Evolutionary conservation across 2,888 invertebrate species (phyloP).

Genomic region (Agrotis clavis): DNA sequence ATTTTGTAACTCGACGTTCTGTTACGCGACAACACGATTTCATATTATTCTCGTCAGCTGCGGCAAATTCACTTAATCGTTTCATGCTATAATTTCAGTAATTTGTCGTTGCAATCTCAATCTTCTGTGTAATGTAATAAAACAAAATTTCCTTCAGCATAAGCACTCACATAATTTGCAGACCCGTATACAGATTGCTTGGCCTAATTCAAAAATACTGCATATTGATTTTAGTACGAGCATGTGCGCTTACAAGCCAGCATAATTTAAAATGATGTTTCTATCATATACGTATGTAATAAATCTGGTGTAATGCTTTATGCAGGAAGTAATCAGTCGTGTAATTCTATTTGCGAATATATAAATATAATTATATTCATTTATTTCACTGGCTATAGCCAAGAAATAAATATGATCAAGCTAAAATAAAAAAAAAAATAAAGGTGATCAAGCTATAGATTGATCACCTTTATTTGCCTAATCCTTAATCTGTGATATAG

Average conservation of each 20-base stretch:
- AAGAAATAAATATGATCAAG: too few species aligned
- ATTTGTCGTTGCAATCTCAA: slow-evolving; percentile 18
- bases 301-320: slow-evolving; percentile 17
- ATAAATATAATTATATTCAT: neutral
- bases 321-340: neutral
- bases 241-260: slow-evolving; percentile 45
- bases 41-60: slow-evolving; percentile 17
- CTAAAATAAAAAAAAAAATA: too few species aligned
- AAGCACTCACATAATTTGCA: slow-evolving; percentile 59
- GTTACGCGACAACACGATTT: neutral
- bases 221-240: slow-evolving; percentile 56
- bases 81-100: slow-evolving; percentile 32
- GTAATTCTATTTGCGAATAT: neutral
- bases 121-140: slow-evolving; percentile 40
- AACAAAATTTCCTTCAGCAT: slow-evolving; percentile 31
- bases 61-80: slow-evolving; percentile 34
- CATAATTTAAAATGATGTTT: slow-evolving; percentile 34
- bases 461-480: neutral
- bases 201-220: slow-evolving; percentile 63
- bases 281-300: slow-evolving; percentile 1
- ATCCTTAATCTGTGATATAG: slow-evolving; percentile 7
- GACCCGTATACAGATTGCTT: slow-evolving; percentile 64
- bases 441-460: too few species aligned
- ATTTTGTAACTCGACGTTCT: neutral
- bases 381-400: neutral